Evolutionary conservation across 2,888 invertebrate genomes (phyloP), one percentile per base, ranked within the genome.

Genomic region (Drosophila koepferae): DNA sequence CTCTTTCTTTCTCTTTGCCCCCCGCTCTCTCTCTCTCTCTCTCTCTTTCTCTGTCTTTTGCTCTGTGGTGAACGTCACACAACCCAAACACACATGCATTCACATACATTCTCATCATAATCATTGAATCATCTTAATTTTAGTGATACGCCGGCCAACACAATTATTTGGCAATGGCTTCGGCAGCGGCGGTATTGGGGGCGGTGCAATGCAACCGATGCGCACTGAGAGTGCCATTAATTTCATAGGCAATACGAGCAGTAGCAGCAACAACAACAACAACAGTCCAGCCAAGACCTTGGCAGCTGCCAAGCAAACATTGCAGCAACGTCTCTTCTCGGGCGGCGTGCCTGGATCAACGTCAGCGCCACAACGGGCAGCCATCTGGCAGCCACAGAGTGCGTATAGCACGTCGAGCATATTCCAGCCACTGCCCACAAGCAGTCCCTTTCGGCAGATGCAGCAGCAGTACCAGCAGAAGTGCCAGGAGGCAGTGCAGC

Each of bases 71-170:
- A 20, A 46, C 34, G 20, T 36, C 46, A 63, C 40, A 48, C 12
- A 49, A 16, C 53, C 51, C 38, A 55, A 34, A 48, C 55, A 67
- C 67, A 62, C 56, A 60, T 55, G 51, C 65, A 70, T 49, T 66
- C 69, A 68, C 72, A 67, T 23, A 59, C 69, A 66, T 72, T 69
- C 77, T 74, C 77, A 86, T 84, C 84, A 86, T 88, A 86, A 75
- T 90, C 88, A 91, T 91, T 91, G 86, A 87, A 89, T 92, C 92
- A 92, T 92, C 90, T 92, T 90, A 87, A 91, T 93, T 92, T 92
- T 92, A 93, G 93, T 92, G 91, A 92, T 93, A 91, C 92, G 93
- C 90, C 96, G 96, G 93, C 96, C 96, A 61, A 74, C 88, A 83
- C 73, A 88, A 68, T 82, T 86, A 68, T 84, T 85, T 81, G 92